These are phyloP conservation scores for Gerris buenoi DNA, from an alignment of 1,140 invertebrate species.

Conservation along the genomic window DNA sequence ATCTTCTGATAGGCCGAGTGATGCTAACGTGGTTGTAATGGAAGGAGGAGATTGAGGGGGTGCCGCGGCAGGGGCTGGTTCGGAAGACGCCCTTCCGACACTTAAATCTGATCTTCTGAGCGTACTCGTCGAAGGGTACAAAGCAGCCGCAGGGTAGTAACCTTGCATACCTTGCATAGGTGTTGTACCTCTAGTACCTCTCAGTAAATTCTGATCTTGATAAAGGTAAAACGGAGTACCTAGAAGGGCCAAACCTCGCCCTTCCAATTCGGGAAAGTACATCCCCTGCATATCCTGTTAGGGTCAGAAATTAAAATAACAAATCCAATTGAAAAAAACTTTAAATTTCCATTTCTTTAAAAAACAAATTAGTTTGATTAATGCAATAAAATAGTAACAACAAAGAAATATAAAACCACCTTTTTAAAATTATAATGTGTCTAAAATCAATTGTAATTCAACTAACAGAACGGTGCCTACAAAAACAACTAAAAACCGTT, in stretches of 20 bases:
- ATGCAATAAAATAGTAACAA: no score
- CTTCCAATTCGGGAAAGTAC: neutral
- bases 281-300: neutral
- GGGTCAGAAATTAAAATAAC: no score
- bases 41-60: conserved; percentile 5
- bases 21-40: neutral
- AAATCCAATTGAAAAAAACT: no score
- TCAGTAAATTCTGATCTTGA: neutral
- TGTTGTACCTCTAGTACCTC: neutral
- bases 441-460: no score
- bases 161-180: neutral
- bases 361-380: no score
- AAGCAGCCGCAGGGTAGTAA: neutral
- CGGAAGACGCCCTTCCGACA: neutral
- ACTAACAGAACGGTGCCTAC: no score
- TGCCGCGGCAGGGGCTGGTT: conserved; percentile 15
- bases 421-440: no score
- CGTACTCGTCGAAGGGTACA: conserved; percentile 4
- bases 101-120: neutral
- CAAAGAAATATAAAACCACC: no score
- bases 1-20: conserved; percentile 20
- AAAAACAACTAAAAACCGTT: no score
- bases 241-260: conserved; percentile 2
- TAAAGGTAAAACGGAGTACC: conserved; percentile 7
- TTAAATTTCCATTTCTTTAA: no score